Percentiles rank a stretch among this genome's conserved stretches.
Conservation (phyloP, 1,140 invertebrate species). For the Camponotus pennsylvanicus region DNA sequence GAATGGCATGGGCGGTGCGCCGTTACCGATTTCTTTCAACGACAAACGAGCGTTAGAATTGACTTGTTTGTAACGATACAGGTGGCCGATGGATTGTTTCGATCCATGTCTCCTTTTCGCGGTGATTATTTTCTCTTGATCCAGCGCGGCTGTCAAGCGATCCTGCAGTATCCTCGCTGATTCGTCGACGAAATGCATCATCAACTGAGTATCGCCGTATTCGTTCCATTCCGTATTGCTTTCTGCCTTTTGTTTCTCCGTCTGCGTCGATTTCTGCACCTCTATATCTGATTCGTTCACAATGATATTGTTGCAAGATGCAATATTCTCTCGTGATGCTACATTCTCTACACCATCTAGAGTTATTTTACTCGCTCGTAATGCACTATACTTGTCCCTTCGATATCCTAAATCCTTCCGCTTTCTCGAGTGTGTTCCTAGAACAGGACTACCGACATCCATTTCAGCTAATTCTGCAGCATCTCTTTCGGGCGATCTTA, state of each 20-base stretch:
- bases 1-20: constrained; percentile 66
- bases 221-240: constrained; percentile 28
- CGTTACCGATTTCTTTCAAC: constrained; percentile 73
- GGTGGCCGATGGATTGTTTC: constrained; percentile 73
- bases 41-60: constrained; percentile 73
- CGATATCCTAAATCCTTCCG: constrained; percentile 34
- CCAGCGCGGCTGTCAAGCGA: constrained; percentile 63
- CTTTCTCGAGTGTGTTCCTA: constrained; percentile 58
- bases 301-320: background rate
- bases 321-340: background rate
- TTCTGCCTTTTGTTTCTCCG: background rate
- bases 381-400: background rate
- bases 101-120: constrained; percentile 76
- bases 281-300: background rate
- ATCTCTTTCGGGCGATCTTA: background rate
- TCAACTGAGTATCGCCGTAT: constrained; percentile 64
- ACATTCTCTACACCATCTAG: background rate
- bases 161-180: constrained; percentile 65
- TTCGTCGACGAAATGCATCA: constrained; percentile 70
- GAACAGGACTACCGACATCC: constrained; percentile 51
- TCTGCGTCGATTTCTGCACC: background rate
- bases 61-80: constrained; percentile 71
- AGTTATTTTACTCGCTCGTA: background rate
- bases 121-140: constrained; percentile 79
- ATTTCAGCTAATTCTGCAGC: background rate